A percentile compares a stretch with the other conserved stretches of the same genome.
phyloP scores from a whole-genome alignment of 2,113 vertebrate species.

The Rattus rattus region DNA sequence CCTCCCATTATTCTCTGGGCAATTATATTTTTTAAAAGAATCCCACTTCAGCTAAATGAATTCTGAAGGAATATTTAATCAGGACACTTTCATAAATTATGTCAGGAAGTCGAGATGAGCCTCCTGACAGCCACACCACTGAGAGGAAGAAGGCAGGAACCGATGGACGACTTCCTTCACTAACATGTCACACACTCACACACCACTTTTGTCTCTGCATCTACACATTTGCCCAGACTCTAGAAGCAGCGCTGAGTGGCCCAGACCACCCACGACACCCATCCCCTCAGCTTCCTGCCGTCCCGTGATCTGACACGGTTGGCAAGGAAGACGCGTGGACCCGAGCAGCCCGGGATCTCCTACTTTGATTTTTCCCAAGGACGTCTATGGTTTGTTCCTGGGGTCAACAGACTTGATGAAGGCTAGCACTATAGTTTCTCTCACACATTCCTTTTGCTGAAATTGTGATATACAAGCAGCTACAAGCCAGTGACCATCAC shows the following conservation, averaged over 20 bases:
- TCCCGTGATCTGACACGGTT: rapidly evolving
- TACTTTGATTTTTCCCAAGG: background rate
- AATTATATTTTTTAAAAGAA: background rate
- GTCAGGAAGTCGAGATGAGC: background rate
- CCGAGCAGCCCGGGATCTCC: no score
- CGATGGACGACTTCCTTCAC: background rate
- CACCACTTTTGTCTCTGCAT: conserved; percentile 35
- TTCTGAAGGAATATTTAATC: conserved; percentile 44
- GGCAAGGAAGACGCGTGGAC: background rate
- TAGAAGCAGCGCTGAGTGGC: background rate
- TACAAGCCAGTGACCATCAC: background rate
- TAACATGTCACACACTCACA: background rate
- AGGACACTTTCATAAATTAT: background rate
- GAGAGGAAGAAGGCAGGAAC: background rate
- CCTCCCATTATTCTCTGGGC: background rate
- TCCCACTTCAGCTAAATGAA: conserved; percentile 17
- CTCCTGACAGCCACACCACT: background rate
- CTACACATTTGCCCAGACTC: background rate
- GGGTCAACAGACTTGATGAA: background rate
- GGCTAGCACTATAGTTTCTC: background rate
- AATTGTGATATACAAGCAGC: background rate
- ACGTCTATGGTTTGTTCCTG: background rate
- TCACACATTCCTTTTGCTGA: background rate
- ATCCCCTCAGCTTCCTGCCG: background rate
- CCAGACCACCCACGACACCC: background rate